Percentiles rank a stretch among this genome's conserved stretches.
phyloP scores from a whole-genome alignment of 2,797 vertebrate genomes.

The Champsocephalus gunnari region DNA sequence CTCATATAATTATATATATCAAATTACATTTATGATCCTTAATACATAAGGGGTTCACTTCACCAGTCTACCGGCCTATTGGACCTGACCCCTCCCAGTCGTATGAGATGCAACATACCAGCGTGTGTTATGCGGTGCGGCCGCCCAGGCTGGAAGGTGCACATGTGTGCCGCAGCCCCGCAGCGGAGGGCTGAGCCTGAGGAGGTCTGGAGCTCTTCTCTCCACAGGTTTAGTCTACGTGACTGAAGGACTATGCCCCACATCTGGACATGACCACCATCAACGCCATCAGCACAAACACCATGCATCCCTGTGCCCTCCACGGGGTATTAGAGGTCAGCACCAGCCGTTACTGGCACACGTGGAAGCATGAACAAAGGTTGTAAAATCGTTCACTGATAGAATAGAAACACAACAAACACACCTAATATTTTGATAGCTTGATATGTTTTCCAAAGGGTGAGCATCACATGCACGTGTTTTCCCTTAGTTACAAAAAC shows the following conservation, averaged over 20 bases:
- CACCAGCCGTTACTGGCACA: background rate
- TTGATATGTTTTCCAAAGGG: slow-evolving; percentile 19
- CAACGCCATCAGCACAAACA: slow-evolving; percentile 37
- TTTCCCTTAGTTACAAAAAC: slow-evolving; percentile 3
- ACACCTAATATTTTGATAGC: slow-evolving; percentile 3
- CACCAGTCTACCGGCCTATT: background rate
- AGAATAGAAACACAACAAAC: slow-evolving; percentile 6
- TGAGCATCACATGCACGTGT: slow-evolving; percentile 18
- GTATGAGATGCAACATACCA: slow-evolving; percentile 63
- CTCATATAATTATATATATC: background rate
- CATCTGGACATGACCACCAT: slow-evolving; percentile 77
- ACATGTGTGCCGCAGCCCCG: slow-evolving; percentile 82
- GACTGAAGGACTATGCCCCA: slow-evolving; percentile 59
- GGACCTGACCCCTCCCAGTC: slow-evolving; percentile 22
- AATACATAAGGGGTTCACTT: slow-evolving; percentile 6
- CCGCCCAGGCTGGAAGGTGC: slow-evolving; percentile 60
- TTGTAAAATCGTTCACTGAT: background rate
- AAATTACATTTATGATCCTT: background rate
- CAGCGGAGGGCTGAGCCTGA: slow-evolving; percentile 44
- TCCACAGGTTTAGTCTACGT: slow-evolving; percentile 77
- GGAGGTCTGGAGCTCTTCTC: slow-evolving; percentile 54
- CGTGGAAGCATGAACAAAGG: slow-evolving; percentile 3
- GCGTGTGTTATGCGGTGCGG: slow-evolving; percentile 53
- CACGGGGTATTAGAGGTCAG: slow-evolving; percentile 32
- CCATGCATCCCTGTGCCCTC: slow-evolving; percentile 13